Conservation (phyloP, 1,140 invertebrate species). For the Triops longicaudatus region DNA sequence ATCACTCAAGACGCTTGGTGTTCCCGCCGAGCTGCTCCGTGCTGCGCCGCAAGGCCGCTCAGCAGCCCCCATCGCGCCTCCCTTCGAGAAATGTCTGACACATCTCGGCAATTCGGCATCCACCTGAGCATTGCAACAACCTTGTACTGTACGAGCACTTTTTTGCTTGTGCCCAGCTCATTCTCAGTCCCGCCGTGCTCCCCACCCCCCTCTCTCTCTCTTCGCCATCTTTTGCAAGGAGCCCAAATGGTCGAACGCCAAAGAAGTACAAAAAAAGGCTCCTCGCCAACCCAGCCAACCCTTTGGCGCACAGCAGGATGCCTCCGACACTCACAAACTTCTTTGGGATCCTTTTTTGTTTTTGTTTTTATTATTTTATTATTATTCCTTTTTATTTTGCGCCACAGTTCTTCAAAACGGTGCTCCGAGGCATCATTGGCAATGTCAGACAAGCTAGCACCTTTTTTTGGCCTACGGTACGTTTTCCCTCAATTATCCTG, state of each 20-base stretch:
- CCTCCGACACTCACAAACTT: neutral
- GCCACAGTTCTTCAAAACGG: slow-evolving; percentile 4
- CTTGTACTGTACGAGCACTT: neutral
- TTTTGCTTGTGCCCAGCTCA: no score
- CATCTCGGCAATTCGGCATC: neutral
- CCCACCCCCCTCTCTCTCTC: no score
- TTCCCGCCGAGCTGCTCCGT: neutral
- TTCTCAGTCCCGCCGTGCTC: no score
- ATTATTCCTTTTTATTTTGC: neutral
- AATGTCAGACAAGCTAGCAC: neutral
- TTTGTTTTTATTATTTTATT: neutral
- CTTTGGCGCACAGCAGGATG: neutral
- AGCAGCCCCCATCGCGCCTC: neutral
- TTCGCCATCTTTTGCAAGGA: neutral
- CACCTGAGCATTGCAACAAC: slow-evolving; percentile 10
- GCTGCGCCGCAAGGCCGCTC: slow-evolving; percentile 8
- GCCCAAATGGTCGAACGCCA: neutral
- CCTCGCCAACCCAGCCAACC: neutral
- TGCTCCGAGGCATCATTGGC: neutral
- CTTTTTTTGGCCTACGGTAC: neutral
- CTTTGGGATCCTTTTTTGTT: no score
- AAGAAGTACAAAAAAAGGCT: neutral
- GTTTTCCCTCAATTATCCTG: neutral
- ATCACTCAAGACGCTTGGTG: neutral
- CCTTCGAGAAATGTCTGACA: neutral